Conservation (phyloP, 2,797 vertebrate species). For the Bradypus variegatus region DNA sequence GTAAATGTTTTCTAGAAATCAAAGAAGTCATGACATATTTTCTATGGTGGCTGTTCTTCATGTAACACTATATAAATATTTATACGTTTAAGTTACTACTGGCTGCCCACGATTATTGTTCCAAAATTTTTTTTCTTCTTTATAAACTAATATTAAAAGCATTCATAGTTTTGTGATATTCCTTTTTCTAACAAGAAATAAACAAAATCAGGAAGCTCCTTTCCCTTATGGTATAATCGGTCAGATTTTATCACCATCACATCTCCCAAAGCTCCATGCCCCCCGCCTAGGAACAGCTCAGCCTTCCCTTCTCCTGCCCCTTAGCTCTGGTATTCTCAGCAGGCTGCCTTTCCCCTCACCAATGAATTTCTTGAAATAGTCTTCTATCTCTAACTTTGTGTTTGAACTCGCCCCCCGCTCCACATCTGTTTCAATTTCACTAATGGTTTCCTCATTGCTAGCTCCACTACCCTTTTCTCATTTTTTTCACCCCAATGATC, state of each 20-base stretch:
- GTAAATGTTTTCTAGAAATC: neutral
- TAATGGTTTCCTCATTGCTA: neutral
- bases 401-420: neutral
- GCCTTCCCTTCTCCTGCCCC: no score
- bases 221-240: neutral
- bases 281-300: neutral
- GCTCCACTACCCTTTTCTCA: neutral
- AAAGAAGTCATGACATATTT: neutral
- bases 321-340: no score
- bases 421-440: neutral
- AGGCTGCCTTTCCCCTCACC: neutral
- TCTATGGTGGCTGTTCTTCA: neutral
- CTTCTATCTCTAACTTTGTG: no score
- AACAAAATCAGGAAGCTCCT: neutral
- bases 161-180: neutral
- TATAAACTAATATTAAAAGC: neutral
- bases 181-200: neutral
- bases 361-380: rapidly evolving
- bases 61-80: neutral
- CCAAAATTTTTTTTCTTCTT: neutral
- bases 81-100: neutral
- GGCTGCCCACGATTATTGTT: neutral
- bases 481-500: neutral
- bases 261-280: rapidly evolving
- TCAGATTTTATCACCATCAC: rapidly evolving